These are phyloP conservation scores for Globodera ellingtonae DNA, from an alignment of 1,140 invertebrate species.

Conservation along the genomic window DNA sequence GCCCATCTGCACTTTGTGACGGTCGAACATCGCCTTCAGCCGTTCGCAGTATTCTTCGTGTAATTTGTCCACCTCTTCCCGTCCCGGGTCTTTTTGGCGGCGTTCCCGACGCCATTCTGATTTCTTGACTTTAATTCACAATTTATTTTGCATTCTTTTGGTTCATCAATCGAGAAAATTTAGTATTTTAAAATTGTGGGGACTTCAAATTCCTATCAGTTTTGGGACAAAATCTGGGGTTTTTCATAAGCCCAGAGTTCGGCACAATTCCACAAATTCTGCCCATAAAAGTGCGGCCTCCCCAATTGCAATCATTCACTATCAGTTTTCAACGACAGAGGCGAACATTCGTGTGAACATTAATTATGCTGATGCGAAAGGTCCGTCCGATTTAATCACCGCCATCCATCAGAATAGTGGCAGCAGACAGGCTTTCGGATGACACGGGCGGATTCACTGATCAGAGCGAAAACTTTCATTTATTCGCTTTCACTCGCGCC, in stretches of 20 bases:
- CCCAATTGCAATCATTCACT: neutral
- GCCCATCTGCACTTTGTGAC: conserved; percentile 27
- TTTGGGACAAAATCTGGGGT: too few species aligned
- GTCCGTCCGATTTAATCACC: neutral
- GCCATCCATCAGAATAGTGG: neutral
- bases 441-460: neutral
- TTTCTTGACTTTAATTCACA: neutral
- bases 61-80: conserved; percentile 18
- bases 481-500: neutral
- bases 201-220: too few species aligned
- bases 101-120: neutral
- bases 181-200: too few species aligned
- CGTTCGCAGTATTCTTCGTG: conserved; percentile 27
- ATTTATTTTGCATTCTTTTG: neutral
- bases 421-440: neutral
- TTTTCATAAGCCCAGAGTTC: too few species aligned
- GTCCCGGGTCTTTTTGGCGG: conserved; percentile 9
- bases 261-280: too few species aligned
- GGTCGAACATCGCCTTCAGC: conserved; percentile 25
- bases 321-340: neutral
- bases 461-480: neutral
- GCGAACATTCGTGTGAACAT: neutral
- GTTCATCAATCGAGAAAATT: too few species aligned
- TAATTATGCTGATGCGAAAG: neutral
- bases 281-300: neutral